Conservation (phyloP, 37 sponge, comb jelly and placozoan genomes). For the Agelas oroides region DNA sequence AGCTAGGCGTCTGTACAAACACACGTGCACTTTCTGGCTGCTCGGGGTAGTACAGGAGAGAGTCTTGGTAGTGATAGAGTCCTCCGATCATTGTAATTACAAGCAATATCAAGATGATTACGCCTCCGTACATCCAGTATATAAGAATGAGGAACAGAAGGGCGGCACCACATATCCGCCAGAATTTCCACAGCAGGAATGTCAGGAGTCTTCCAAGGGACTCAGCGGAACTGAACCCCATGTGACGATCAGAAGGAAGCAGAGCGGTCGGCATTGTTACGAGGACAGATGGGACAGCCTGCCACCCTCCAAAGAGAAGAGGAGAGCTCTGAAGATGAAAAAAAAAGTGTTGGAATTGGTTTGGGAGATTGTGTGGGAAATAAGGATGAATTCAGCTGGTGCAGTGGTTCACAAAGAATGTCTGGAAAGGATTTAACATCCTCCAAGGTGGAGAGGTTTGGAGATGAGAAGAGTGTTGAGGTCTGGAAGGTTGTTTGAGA, state of each 20-base stretch:
- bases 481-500: too few relatives aligned
- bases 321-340: not conserved
- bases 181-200: conserved; percentile 83
- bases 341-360: too few relatives aligned
- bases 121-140: conserved; percentile 96
- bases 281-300: too few relatives aligned
- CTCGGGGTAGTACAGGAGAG: conserved; percentile 95
- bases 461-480: too few relatives aligned
- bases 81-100: conserved; percentile 85
- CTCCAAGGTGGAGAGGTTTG: too few relatives aligned
- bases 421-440: too few relatives aligned
- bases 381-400: too few relatives aligned
- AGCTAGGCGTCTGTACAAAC: conserved; percentile 94
- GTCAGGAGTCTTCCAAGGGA: conserved; percentile 59
- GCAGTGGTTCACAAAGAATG: too few relatives aligned
- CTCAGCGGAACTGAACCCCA: conserved; percentile 90
- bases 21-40: conserved; percentile 94
- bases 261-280: conserved; percentile 11
- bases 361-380: too few relatives aligned
- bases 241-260: conserved; percentile 86
- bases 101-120: conserved; percentile 87
- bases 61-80: conserved; percentile 98
- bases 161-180: conserved; percentile 92
- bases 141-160: conserved; percentile 89
- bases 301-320: not conserved